phyloP scores from a whole-genome alignment of 2,113 vertebrate genomes.

The Labeo rohita region DNA sequence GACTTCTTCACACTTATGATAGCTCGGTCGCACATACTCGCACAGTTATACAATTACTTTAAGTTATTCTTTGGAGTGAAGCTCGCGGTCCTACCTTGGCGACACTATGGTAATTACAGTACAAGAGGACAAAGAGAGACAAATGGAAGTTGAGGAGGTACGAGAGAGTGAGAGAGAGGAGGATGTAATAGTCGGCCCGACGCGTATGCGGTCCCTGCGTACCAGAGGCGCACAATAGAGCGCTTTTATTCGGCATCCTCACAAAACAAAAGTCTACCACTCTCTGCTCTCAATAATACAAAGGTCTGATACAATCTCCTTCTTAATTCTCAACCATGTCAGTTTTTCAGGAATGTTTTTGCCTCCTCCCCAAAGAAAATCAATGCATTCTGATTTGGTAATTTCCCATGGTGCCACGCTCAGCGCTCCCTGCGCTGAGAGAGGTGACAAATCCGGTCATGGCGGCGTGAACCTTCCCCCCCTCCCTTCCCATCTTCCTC shows the following conservation, averaged over 20 bases:
- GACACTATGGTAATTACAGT: slow-evolving; percentile 71
- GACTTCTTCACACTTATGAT: slow-evolving; percentile 37
- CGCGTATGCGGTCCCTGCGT: slow-evolving; percentile 17
- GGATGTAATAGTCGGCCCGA: slow-evolving; percentile 50
- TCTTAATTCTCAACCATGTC: slow-evolving; percentile 60
- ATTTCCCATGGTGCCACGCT: slow-evolving; percentile 92
- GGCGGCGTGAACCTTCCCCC: slow-evolving; percentile 75
- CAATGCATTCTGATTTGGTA: slow-evolving; percentile 90
- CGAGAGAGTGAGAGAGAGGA: slow-evolving; percentile 32
- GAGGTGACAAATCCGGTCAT: slow-evolving; percentile 90
- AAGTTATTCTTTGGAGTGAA: slow-evolving; percentile 52
- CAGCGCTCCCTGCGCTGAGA: slow-evolving; percentile 73
- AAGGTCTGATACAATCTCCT: slow-evolving; percentile 68
- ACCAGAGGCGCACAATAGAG: slow-evolving; percentile 57
- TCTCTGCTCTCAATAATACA: slow-evolving; percentile 72
- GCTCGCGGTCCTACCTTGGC: slow-evolving; percentile 65
- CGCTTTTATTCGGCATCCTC: slow-evolving; percentile 64
- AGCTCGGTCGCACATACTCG: slow-evolving; percentile 20
- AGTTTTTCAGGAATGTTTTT: slow-evolving; percentile 56
- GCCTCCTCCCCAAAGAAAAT: slow-evolving; percentile 79
- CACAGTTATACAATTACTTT: slow-evolving; percentile 51
- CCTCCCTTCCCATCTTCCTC: slow-evolving; percentile 10
- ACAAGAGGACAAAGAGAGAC: slow-evolving; percentile 64
- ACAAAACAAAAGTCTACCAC: slow-evolving; percentile 73
- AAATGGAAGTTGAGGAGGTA: slow-evolving; percentile 53